A percentile compares a stretch with the other conserved stretches of the same genome.
phyloP scores from a whole-genome alignment of 1,140 invertebrate species.

The Camponotus pennsylvanicus region DNA sequence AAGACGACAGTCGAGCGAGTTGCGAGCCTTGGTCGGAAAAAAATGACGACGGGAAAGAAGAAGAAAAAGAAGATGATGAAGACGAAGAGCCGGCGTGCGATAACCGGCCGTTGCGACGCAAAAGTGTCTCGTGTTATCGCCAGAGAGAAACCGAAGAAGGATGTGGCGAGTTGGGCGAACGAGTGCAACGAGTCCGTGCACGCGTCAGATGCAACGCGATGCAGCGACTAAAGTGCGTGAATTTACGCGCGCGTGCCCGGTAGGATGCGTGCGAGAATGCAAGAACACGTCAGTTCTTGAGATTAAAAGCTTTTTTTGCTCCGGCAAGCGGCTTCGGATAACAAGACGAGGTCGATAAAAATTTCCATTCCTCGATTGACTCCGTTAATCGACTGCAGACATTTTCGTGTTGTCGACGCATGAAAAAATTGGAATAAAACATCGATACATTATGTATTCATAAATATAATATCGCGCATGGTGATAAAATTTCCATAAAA shows the following conservation, averaged over 20 bases:
- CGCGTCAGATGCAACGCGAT: constrained; percentile 34
- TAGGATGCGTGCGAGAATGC: neutral
- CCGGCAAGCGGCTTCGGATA: constrained; percentile 11
- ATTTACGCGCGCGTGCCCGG: constrained; percentile 14
- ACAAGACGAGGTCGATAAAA: neutral
- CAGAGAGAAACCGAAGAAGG: constrained; percentile 48
- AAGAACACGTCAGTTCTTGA: neutral
- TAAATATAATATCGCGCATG: neutral
- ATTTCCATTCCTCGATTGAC: neutral
- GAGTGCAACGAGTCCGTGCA: constrained; percentile 62
- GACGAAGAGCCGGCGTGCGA: constrained; percentile 45
- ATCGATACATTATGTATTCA: neutral
- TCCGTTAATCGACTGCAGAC: neutral
- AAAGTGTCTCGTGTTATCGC: constrained; percentile 61
- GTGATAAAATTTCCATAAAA: neutral
- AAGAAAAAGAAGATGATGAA: constrained; percentile 20
- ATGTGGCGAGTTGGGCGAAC: constrained; percentile 59
- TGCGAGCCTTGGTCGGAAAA: neutral
- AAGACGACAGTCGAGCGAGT: neutral
- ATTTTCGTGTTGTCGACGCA: neutral
- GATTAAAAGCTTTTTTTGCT: neutral
- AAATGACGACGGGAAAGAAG: neutral
- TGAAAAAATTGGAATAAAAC: neutral
- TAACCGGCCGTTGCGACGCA: constrained; percentile 36
- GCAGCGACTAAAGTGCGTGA: constrained; percentile 27